Conservation (phyloP, 2,888 invertebrate genomes). For the Pterostichus madidus region DNA sequence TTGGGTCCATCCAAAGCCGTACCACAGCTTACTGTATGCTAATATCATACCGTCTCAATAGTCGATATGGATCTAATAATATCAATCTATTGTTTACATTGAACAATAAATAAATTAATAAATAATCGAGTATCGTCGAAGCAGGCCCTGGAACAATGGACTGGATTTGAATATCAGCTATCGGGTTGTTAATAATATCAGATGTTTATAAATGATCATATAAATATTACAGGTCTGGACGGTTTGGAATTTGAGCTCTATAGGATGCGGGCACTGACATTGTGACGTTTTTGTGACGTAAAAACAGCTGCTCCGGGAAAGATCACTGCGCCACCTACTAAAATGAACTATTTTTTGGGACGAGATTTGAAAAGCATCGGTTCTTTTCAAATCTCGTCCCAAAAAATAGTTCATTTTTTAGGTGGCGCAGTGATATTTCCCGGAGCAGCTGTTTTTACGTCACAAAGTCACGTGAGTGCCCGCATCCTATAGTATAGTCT, state of each 20-base stretch:
- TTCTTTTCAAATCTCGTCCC: no score
- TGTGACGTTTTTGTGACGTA: no score
- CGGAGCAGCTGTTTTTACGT: no score
- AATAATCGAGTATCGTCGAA: conserved; percentile 62
- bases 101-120: conserved; percentile 66
- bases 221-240: conserved; percentile 13
- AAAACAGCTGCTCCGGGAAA: no score
- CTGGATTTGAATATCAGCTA: conserved; percentile 65
- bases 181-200: conserved; percentile 62
- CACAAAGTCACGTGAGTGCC: no score
- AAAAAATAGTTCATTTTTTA: no score
- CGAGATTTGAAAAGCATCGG: no score
- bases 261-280: no score
- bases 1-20: background rate
- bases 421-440: no score
- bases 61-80: conserved; percentile 65
- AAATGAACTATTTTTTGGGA: no score
- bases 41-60: conserved; percentile 60
- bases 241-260: conserved; percentile 14
- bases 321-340: no score
- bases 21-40: conserved; percentile 52
- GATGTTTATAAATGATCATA: conserved; percentile 59
- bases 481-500: no score
- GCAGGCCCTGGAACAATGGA: conserved; percentile 62
- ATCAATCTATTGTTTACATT: conserved; percentile 66